Percentiles rank a stretch among this genome's conserved stretches.
phyloP scores from a whole-genome alignment of 1,140 invertebrate genomes.

The Papilio xuthus region DNA sequence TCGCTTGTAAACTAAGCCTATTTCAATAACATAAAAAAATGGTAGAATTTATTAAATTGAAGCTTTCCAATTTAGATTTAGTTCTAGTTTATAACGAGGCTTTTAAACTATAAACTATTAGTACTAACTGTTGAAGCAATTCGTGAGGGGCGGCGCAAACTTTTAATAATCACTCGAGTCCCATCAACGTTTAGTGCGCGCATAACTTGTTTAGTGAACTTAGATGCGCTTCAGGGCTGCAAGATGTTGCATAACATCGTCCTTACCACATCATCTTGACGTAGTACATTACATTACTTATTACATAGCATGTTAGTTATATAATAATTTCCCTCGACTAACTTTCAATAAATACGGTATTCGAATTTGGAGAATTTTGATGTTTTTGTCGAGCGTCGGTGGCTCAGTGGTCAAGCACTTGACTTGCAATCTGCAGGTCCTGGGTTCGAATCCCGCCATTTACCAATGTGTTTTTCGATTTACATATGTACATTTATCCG shows the following conservation, averaged over 20 bases:
- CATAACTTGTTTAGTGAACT: conserved; percentile 30
- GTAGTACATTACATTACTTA: neutral
- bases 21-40: neutral
- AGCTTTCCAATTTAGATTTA: conserved; percentile 19
- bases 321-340: neutral
- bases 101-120: conserved; percentile 34
- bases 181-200: conserved; percentile 30
- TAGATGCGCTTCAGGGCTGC: conserved; percentile 5
- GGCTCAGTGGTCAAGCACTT: too few relatives aligned
- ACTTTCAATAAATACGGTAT: too few relatives aligned
- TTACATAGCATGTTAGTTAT: neutral
- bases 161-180: conserved; percentile 39
- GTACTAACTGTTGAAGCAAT: conserved; percentile 33
- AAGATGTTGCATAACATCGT: conserved; percentile 26
- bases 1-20: neutral
- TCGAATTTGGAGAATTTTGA: too few relatives aligned
- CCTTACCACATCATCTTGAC: conserved; percentile 4
- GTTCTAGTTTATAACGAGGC: conserved; percentile 31
- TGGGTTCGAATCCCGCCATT: too few relatives aligned
- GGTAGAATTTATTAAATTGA: neutral
- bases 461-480: too few relatives aligned
- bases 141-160: conserved; percentile 24
- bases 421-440: too few relatives aligned
- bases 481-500: too few relatives aligned
- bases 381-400: too few relatives aligned